Evolutionary conservation across 2,888 invertebrate genomes (phyloP), one percentile per base, ranked within the genome.

Genomic region (Globia sparganii): DNA sequence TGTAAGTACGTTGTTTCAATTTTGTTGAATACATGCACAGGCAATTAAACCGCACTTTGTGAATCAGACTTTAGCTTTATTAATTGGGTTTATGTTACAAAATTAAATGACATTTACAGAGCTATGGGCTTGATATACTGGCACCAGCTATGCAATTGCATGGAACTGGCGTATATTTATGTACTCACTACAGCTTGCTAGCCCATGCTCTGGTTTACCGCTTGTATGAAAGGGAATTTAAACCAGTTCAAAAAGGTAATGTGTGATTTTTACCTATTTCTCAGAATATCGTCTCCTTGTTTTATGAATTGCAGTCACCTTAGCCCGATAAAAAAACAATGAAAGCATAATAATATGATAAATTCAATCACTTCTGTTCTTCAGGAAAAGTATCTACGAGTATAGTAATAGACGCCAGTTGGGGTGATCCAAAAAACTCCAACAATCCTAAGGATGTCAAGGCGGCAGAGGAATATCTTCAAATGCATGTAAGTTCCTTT

Each of bases 201-300:
- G 97, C 97, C 0, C 98, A 98, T 91, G 97, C 97, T 0, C 96
- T 95, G 72, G 97, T 96, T 1, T 98, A 97, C 88, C 96, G 97
- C 70, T 89, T 97, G 53, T 98, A 98, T 90, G 94, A 97, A 72
- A 92, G 95, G 59, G 94, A 97, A 84, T 98, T 97, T 87, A 94
- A 96, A 82, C 87, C 93, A 0, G 86, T 86, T 46, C 97, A 97
- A 88, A 94, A 97, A 92, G 97, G 97, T 97, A 90, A 78, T 21
- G 13, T 31, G 15, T 58, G n/a, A 58, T 56, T 21, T 28, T 73
- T 40, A 15, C 46, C 8, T 53, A 62, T n/a, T 64, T 34, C 18
- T 72, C 56, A 21, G 8, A 31, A 25, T 21, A 69, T 21, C 40
- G 40, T 59, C 8, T 31, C 4, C 15, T 18, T 18, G 15, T 37